These are phyloP conservation scores for Gorsachius magnificus DNA, from an alignment of 2,797 vertebrate species.

Conservation along the genomic window DNA sequence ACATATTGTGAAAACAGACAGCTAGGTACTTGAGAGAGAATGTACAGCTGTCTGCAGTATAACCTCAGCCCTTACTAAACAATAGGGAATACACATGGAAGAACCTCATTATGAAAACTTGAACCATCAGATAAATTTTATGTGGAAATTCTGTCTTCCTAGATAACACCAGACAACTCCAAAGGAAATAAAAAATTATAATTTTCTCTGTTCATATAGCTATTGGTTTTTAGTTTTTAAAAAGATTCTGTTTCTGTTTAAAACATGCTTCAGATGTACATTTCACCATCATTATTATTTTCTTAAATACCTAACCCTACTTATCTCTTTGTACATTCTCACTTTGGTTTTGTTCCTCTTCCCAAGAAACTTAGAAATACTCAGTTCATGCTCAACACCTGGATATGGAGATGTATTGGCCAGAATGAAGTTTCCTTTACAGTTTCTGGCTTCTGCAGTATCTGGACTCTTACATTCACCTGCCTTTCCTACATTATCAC, in stretches of 20 bases:
- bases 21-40: not conserved
- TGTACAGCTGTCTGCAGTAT: not conserved
- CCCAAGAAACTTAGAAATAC: not conserved
- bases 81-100: not conserved
- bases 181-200: not conserved
- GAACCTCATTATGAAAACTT: not conserved
- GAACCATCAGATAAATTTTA: not conserved
- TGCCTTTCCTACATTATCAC: not conserved
- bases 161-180: not conserved
- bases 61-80: conserved; percentile 4
- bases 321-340: not conserved
- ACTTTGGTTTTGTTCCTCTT: not conserved
- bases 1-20: not conserved
- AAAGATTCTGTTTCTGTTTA: not conserved
- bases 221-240: not conserved
- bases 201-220: not conserved
- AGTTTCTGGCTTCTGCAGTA: not conserved
- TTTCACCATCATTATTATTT: not conserved
- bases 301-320: not conserved
- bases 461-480: not conserved
- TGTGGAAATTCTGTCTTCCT: not conserved
- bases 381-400: not conserved
- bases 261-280: not conserved
- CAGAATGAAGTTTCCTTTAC: not conserved
- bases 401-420: not conserved